Base-by-base conservation (phyloP, 2,888 invertebrate genomes). In the Autographa pulchrina region DNA sequence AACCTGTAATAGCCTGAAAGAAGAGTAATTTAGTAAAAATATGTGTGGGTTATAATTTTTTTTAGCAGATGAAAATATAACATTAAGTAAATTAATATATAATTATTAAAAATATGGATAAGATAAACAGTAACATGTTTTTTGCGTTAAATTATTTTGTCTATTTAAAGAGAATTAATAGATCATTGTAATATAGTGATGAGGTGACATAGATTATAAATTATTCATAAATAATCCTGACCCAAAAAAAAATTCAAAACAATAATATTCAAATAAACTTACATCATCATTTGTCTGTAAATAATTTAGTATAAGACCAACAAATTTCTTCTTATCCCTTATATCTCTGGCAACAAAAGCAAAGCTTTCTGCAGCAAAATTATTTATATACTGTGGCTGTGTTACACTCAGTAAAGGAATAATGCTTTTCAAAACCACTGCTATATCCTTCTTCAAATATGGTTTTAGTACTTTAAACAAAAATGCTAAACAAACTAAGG, bases 361-460 rank as follows among this genome's bases (percentile, higher is more conserved):
- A 96, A 99, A 99, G 92, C 99, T 98, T 93, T 99, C 99, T 0
- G 99, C 98, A 6, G 99, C 99, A 96, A 99, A 99, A 87, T 98
- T 98, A 82, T 98, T 97, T 31, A 99, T 97, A 89, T 99, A 98
- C 75, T 97, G 97, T 32, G 98, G 98, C 85, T 97, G 97, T n/a
- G 96, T 95, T 65, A 97, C 97, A 82, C 97, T 97, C 52, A 99
- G 91, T 7, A 99, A 93, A 0, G 98, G 98, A 48, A 98, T 90
- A 11, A 98, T 96, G 62, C 97, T 96, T 78, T 97, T 96, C 77
- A 98, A 97, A 0, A 99, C 97, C 16, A 96, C 95, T 62, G 97
- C 96, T 62, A 99, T 97, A 89, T 99, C 98, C 83, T 97, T 98
- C 38, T 98, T 97, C 66, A 99, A 95, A 85, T 97, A 97, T 20